Percentiles rank a stretch among this genome's conserved stretches.
Evolutionary conservation across 2,113 vertebrate species (phyloP).

Genomic region (Regulus satrapa): DNA sequence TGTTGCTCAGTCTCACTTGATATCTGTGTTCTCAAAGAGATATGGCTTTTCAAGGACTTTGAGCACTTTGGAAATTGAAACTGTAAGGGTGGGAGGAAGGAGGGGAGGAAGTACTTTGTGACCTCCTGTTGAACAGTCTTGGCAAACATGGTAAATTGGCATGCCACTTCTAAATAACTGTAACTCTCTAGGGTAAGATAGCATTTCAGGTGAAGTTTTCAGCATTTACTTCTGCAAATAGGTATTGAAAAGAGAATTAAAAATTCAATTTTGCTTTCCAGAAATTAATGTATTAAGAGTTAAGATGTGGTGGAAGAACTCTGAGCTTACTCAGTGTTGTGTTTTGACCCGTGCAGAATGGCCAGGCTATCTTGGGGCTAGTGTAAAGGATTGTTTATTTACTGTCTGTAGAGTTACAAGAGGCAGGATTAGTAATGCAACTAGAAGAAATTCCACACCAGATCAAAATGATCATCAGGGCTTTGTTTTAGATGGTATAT

Average conservation of each 20-base stretch:
- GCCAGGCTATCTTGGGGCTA: neutral
- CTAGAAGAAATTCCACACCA: neutral
- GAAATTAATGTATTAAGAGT: neutral
- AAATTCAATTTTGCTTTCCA: neutral
- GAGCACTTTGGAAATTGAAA: neutral
- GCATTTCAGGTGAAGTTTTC: neutral
- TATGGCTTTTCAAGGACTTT: neutral
- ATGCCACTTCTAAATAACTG: neutral
- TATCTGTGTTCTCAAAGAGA: neutral
- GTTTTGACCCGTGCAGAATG: neutral
- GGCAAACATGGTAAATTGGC: neutral
- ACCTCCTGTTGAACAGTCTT: neutral
- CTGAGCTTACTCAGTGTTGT: neutral
- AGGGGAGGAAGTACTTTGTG: neutral
- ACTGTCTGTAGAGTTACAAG: neutral
- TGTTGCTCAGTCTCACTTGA: neutral
- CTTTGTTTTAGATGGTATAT: neutral
- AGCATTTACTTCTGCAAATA: neutral
- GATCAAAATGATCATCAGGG: neutral
- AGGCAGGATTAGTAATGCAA: neutral
- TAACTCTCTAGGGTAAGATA: neutral
- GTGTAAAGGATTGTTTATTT: neutral
- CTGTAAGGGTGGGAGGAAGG: neutral
- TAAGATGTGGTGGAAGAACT: neutral
- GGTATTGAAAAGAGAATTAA: neutral